Base-by-base conservation (phyloP, 2,113 vertebrate species). In the Cyanoderma ruficeps region DNA sequence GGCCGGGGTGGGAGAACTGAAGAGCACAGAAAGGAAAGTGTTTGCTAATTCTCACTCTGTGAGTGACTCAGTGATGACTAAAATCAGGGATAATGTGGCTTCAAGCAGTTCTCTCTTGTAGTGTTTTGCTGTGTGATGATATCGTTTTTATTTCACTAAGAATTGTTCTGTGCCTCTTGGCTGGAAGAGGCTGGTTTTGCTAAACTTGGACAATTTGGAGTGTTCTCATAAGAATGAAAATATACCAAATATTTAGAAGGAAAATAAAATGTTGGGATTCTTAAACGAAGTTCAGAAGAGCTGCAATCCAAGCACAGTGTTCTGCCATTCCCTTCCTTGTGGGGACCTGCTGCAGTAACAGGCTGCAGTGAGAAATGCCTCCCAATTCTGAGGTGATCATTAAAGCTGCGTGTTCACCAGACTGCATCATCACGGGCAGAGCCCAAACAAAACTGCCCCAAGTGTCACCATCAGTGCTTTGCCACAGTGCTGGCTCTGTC, bases 1-100 rank as follows among this genome's bases (percentile, higher is more conserved):
- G 60, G 93, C 94, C 92, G 64, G 77, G 86, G 77, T 76, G 77
- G 80, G 41, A 82, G 65, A 89, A 82, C 9, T 87, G 74, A 87
- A 55, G 80, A 93, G 35, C 56, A 76, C 77, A 84, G 56, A 78
- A 94, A 78, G 44, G 35, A 52, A 75, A 81, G 37, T 9, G 4
- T 87, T 87, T 87, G 37, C n/a, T 82, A 71, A 92, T 82, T 64
- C 64, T 92, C 4, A 0, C 49, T 72, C 74, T 5, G 0, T 20
- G 17, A 91, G 60, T 90, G 71, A 88, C 55, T 91, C 46, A 27
- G 75, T 9, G 15, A 46, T 72, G 71, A 93, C 52, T 83, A 74
- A 88, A 88, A 87, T 55, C 59, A 42, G 50, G 67, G 18, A 25
- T 94, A 74, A 77, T 63, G 63, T 7, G 33, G 16, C 92, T 93